These are phyloP conservation scores for Tricholaema leucomelas DNA, from an alignment of 2,113 vertebrate species.

Conservation along the genomic window DNA sequence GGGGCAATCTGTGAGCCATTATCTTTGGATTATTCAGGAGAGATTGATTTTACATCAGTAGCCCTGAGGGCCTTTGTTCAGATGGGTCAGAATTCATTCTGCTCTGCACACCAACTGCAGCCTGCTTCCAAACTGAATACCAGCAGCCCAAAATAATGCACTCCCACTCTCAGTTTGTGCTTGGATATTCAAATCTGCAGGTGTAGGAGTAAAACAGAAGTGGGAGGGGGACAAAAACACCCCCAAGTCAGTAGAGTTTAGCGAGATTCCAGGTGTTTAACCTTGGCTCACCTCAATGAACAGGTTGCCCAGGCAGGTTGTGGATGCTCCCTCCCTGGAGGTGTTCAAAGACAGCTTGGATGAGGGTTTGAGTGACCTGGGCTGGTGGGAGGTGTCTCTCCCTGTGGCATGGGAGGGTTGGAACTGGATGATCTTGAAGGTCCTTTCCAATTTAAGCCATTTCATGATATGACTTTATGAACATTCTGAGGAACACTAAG, in stretches of 20 bases:
- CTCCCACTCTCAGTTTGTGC: slow-evolving; percentile 52
- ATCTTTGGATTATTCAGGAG: slow-evolving; percentile 47
- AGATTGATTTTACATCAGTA: slow-evolving; percentile 34
- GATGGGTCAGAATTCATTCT: slow-evolving; percentile 30
- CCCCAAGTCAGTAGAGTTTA: not conserved
- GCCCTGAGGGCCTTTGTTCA: not conserved
- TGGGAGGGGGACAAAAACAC: not conserved
- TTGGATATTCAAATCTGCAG: slow-evolving; percentile 71
- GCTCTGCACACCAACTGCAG: slow-evolving; percentile 3
- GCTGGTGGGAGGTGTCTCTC: no score
- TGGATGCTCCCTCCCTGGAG: no score
- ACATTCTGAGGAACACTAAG: no score
- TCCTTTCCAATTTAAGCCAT: no score
- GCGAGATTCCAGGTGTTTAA: not conserved
- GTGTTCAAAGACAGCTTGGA: no score
- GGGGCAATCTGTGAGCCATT: slow-evolving; percentile 36
- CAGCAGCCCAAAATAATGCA: slow-evolving; percentile 51
- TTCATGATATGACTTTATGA: no score
- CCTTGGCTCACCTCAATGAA: not conserved
- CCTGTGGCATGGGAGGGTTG: no score
- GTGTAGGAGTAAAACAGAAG: slow-evolving; percentile 66
- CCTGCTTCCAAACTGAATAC: slow-evolving; percentile 29
- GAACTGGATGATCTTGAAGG: no score
- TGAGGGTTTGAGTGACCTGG: no score
- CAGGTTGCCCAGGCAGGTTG: no score